Percentiles rank a stretch among this genome's conserved stretches.
Conservation (phyloP, 2,113 vertebrate species). For the zebrafish (Danio rerio) region GRCz12tu NC_133192.1:9754501-9755000, state of each 20-base stretch:
- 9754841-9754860: not conserved
- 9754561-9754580: no score
- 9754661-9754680: not conserved
- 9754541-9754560: no score
- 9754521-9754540: no score
- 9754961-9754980: constrained; percentile 81
- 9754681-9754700: not conserved
- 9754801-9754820: not conserved
- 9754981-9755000: constrained; percentile 81
- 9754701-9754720: not conserved
- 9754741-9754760: not conserved
- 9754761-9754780: constrained; percentile 5
- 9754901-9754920: not conserved
- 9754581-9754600: no score
- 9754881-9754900: not conserved
- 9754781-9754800: not conserved
- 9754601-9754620: no score
- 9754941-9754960: constrained; percentile 85
- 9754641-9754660: no score
- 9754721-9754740: not conserved
- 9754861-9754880: not conserved
- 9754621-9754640: no score
- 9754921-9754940: constrained; percentile 81
- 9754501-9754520: no score
- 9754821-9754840: not conserved